Conservation (phyloP, 1,140 invertebrate genomes). For the Magallana ariakensis region DNA sequence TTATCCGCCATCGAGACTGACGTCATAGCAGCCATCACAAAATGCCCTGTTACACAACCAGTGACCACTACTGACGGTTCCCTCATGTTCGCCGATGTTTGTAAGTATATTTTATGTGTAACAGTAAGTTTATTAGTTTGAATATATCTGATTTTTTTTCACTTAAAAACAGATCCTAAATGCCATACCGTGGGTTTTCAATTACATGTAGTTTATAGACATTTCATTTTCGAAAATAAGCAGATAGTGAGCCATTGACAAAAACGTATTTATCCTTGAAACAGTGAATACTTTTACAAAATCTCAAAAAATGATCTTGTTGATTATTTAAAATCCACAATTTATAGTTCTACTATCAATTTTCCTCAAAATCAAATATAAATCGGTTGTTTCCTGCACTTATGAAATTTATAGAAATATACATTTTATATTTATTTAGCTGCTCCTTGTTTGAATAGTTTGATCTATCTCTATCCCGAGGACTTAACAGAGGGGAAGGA, state of each 20-base stretch:
- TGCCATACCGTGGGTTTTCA: background rate
- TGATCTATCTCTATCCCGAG: background rate
- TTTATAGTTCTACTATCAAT: background rate
- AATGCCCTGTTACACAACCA: background rate
- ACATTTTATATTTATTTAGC: background rate
- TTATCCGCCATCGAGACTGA: background rate
- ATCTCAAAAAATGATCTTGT: too few species aligned
- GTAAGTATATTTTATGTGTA: background rate
- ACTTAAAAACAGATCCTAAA: background rate
- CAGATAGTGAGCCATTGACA: background rate
- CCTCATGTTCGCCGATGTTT: background rate
- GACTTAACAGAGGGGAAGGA: background rate
- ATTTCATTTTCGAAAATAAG: background rate
- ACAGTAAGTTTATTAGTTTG: background rate
- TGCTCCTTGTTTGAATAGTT: slow-evolving; percentile 5
- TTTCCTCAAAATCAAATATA: background rate
- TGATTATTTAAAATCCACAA: background rate
- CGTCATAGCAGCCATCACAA: background rate
- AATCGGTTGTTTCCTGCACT: background rate
- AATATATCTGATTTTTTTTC: background rate
- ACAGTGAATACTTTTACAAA: background rate
- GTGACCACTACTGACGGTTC: background rate
- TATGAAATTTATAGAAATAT: background rate
- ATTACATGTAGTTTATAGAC: background rate
- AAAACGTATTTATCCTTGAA: background rate